Percentiles rank a stretch among this genome's conserved stretches.
phyloP scores from a whole-genome alignment of 2,113 vertebrate genomes.

The Dromaius novaehollandiae region DNA sequence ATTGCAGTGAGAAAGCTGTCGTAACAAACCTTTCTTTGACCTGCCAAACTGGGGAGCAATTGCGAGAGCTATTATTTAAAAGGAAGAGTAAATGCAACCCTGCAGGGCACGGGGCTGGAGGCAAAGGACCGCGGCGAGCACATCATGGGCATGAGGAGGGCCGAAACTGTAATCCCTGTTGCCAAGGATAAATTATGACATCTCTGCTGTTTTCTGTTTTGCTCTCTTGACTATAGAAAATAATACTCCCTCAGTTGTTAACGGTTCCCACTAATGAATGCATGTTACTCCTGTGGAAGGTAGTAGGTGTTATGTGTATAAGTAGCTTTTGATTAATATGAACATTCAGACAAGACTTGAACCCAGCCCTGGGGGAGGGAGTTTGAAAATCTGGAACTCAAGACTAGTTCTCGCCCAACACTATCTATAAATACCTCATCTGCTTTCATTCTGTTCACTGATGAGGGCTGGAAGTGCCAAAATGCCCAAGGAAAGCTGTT shows the following conservation, averaged over 20 bases:
- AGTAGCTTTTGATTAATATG: background rate
- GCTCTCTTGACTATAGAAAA: background rate
- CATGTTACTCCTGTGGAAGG: background rate
- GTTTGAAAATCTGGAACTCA: background rate
- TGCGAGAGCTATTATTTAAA: background rate
- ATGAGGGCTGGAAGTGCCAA: background rate
- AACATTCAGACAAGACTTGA: background rate
- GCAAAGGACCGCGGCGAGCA: background rate
- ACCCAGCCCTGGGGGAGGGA: background rate
- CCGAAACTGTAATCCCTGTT: background rate
- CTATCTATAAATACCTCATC: background rate
- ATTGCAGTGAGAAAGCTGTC: background rate
- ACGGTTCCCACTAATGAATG: background rate
- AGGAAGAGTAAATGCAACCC: background rate
- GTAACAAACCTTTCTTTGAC: background rate
- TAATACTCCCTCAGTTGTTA: background rate
- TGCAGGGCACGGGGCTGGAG: background rate
- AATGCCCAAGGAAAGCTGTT: background rate
- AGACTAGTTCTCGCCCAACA: rapidly evolving
- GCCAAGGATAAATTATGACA: background rate
- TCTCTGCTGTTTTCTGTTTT: background rate
- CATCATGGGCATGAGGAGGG: background rate
- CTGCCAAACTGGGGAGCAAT: background rate
- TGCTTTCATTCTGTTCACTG: background rate
- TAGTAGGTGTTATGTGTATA: background rate